Evolutionary conservation across 2,888 invertebrate species (phyloP).

Genomic region (Trimorus sp.): DNA sequence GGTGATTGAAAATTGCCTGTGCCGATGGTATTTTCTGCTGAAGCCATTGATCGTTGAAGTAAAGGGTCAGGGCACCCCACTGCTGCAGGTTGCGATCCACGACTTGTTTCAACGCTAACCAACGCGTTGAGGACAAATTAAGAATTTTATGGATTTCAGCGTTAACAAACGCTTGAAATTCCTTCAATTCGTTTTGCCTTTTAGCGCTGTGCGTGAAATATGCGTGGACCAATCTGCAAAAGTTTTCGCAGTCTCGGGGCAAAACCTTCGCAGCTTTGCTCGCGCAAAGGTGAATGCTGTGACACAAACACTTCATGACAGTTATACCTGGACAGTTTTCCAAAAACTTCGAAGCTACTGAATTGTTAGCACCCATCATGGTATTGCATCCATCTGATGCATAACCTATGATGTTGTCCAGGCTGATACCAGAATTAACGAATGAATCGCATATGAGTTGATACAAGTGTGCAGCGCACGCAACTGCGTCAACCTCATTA

Average conservation of each 20-base stretch:
- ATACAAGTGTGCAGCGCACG: slow-evolving; percentile 59
- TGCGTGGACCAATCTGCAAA: neutral
- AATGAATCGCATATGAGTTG: slow-evolving; percentile 53
- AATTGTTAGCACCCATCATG: slow-evolving; percentile 69
- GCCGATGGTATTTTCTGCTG: neutral
- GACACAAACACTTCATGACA: slow-evolving; percentile 73
- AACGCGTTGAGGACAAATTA: slow-evolving; percentile 70
- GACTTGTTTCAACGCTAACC: slow-evolving; percentile 71
- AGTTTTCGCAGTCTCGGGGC: slow-evolving; percentile 69
- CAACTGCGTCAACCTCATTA: neutral
- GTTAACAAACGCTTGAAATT: slow-evolving; percentile 68
- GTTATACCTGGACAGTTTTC: slow-evolving; percentile 64
- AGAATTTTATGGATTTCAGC: slow-evolving; percentile 68
- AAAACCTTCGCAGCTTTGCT: slow-evolving; percentile 72
- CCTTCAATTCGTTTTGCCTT: slow-evolving; percentile 1
- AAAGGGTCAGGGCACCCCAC: slow-evolving; percentile 70
- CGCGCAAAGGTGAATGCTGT: slow-evolving; percentile 74
- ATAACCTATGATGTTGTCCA: slow-evolving; percentile 73
- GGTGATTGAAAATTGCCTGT: neutral
- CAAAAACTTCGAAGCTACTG: slow-evolving; percentile 10
- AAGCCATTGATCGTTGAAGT: slow-evolving; percentile 61
- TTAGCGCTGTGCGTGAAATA: slow-evolving; percentile 20
- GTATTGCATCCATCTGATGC: slow-evolving; percentile 68
- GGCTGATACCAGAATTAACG: slow-evolving; percentile 42
- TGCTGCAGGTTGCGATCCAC: slow-evolving; percentile 71